Conservation (phyloP, 1,140 invertebrate species). For the Pogonomyrmex californicus region DNA sequence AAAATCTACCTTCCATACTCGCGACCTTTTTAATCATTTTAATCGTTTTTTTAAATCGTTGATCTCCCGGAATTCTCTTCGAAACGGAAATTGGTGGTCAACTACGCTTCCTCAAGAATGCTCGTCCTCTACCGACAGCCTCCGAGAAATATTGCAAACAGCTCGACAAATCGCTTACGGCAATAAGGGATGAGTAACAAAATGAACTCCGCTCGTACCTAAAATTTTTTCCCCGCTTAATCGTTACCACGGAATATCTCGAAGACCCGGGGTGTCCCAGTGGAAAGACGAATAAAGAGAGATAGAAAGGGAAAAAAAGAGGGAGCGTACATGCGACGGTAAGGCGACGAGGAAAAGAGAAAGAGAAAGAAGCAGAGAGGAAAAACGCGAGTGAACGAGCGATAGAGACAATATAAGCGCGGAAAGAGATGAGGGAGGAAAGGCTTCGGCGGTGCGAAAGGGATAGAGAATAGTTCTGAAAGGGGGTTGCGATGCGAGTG, state of each 20-base stretch:
- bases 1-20: slow-evolving; percentile 3
- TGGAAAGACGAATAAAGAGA: slow-evolving; percentile 56
- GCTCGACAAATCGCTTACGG: slow-evolving; percentile 31
- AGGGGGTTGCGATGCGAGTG: slow-evolving; percentile 78
- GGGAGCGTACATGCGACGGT: slow-evolving; percentile 22
- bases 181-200: slow-evolving; percentile 58
- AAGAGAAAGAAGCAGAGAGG: slow-evolving; percentile 10
- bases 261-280: slow-evolving; percentile 41
- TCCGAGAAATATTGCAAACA: slow-evolving; percentile 49
- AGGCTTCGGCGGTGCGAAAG: slow-evolving; percentile 30
- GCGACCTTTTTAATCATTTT: neutral
- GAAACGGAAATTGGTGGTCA: slow-evolving; percentile 40
- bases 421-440: slow-evolving; percentile 57
- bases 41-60: slow-evolving; percentile 27
- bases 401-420: slow-evolving; percentile 54
- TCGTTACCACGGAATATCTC: slow-evolving; percentile 59
- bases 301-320: neutral
- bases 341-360: slow-evolving; percentile 23
- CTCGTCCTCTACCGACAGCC: slow-evolving; percentile 29
- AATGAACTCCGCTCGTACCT: slow-evolving; percentile 49
- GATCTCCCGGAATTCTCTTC: slow-evolving; percentile 9
- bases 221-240: slow-evolving; percentile 52
- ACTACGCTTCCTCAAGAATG: slow-evolving; percentile 31
- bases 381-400: slow-evolving; percentile 13
- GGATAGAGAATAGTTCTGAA: slow-evolving; percentile 70